Evolutionary conservation across 2,888 invertebrate species (phyloP).

Genomic region (Mythimna pallens): DNA sequence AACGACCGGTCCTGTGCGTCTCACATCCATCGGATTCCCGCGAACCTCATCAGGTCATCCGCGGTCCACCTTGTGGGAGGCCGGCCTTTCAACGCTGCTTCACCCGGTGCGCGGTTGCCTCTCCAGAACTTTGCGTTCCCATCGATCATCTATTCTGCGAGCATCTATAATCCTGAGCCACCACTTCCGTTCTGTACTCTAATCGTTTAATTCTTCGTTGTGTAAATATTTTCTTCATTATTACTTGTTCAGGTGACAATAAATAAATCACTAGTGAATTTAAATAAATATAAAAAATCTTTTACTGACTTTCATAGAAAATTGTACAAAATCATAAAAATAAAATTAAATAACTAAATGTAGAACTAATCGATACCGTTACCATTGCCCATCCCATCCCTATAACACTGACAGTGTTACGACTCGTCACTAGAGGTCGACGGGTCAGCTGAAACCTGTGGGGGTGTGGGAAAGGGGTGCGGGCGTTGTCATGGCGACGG

Average conservation of each 20-base stretch:
- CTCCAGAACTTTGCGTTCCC: no score
- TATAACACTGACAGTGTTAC: conserved; percentile 82
- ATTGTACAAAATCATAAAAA: background rate
- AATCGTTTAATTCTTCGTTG: no score
- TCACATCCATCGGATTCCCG: no score
- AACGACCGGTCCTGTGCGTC: no score
- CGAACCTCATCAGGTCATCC: no score
- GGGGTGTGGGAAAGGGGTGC: conserved; percentile 72
- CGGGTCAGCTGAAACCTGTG: conserved; percentile 84
- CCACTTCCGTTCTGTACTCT: no score
- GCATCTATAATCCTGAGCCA: no score
- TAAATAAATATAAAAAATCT: background rate
- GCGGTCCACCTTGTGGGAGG: no score
- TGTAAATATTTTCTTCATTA: background rate
- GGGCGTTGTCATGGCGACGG: conserved; percentile 82
- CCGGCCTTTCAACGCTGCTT: no score
- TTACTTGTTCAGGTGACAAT: background rate
- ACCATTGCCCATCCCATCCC: conserved; percentile 69
- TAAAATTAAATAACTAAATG: background rate
- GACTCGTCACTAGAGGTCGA: conserved; percentile 86
- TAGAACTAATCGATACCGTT: conserved; percentile 40
- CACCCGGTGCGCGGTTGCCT: no score
- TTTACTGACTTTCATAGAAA: background rate
- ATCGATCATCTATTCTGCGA: no score
- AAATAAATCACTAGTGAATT: background rate